Evolutionary conservation across 2,797 vertebrate species (phyloP), one percentile per base, ranked within the genome.

Genomic region (Karalla daura): DNA sequence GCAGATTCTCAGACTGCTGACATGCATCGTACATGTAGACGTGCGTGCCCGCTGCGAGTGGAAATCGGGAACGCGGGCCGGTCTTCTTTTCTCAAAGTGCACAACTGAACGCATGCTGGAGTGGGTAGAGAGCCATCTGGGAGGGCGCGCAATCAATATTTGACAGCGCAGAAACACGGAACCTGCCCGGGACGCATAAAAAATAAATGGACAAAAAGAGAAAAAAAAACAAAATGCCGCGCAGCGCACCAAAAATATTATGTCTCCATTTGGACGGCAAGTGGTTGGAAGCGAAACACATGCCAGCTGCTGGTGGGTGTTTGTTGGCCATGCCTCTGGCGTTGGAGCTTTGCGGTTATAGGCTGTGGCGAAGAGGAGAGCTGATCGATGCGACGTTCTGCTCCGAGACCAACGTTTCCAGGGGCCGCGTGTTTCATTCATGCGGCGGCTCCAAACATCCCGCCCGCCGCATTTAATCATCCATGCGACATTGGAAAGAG

Each of bases 71-170:
- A 17, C 33, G 65, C 37, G 27, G 40, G 52, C 47, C 9, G 6
- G 25, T 60, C 23, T 45, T 28, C 47, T 39, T 32, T 35, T 33
- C 37, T 32, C 15, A 27, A 81, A 74, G n/a, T 14, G 18, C 53
- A 68, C 76, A 69, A 60, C 41, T 64, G 52, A 80, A 76, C 63
- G 69, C 60, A 70, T 70, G 85, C 40, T 36, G 11, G 41, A 50
- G 88, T 88, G 81, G 85, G 87, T 54, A 51, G 63, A 46, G 7
- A 53, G 58, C 54, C 71, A 62, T 59, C 65, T 61, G 74, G 64
- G 62, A 75, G 75, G 69, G 83, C 39, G 36, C 41, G 51, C 52
- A 86, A 90, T 91, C 82, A 78, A 87, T 91, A 86, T 78, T 82
- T 67, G 65, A 71, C 53, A 73, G 60, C 2, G 20, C 44, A 77